Evolutionary conservation across 2,113 vertebrate species (phyloP).

Genomic region (Maylandia zebra): DNA sequence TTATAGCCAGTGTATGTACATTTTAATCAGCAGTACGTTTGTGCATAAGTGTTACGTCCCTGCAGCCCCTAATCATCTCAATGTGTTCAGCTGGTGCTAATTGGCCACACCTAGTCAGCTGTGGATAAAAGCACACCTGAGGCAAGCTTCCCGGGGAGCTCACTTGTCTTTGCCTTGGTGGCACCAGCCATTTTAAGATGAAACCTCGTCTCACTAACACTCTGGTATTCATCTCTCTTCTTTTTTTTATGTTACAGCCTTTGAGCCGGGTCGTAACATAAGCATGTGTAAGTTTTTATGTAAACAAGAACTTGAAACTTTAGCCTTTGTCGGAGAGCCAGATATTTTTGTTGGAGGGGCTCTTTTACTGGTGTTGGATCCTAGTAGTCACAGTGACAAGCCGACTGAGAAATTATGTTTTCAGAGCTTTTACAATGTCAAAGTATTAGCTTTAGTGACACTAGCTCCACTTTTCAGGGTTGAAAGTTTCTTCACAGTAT

Average conservation of each 20-base stretch:
- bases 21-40: background rate
- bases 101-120: background rate
- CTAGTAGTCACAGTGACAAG: background rate
- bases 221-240: background rate
- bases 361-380: background rate
- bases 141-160: rapidly evolving
- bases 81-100: background rate
- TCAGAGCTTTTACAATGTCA: background rate
- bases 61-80: background rate
- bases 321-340: background rate
- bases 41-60: background rate
- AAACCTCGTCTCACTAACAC: background rate
- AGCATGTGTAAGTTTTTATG: background rate
- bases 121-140: background rate
- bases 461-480: background rate
- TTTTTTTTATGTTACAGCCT: rapidly evolving
- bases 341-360: background rate
- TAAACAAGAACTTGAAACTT: background rate
- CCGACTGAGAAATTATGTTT: background rate
- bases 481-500: background rate
- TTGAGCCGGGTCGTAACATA: background rate
- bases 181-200: background rate
- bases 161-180: background rate
- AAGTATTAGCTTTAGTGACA: background rate
- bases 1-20: background rate